Conservation (phyloP, 1,140 invertebrate species). For the Magallana angulata region DNA sequence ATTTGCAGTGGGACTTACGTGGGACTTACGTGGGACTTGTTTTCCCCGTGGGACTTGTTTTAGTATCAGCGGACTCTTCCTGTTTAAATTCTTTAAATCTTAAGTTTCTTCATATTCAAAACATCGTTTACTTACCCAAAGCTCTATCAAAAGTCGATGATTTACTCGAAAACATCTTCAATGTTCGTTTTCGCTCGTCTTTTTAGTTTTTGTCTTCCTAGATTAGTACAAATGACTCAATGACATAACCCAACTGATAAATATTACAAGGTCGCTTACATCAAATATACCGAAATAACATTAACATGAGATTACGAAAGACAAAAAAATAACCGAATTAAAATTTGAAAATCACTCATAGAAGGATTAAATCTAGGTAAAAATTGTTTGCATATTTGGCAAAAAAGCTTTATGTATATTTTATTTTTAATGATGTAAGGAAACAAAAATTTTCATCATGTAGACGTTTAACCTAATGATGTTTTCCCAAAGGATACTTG, state of each 20-base stretch:
- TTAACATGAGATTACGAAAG: neutral
- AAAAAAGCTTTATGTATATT: neutral
- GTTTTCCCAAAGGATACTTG: neutral
- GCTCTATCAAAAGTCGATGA: slow-evolving; percentile 1
- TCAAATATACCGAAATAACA: neutral
- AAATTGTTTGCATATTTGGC: neutral
- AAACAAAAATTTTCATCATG: neutral
- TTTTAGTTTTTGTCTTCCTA: neutral
- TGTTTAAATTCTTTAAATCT: neutral
- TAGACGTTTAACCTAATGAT: neutral
- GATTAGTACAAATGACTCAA: neutral
- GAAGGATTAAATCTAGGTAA: neutral
- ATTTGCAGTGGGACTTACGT: too few species aligned
- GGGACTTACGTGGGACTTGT: too few species aligned
- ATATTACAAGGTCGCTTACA: slow-evolving; percentile 8
- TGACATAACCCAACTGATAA: slow-evolving; percentile 35
- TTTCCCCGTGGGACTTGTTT: too few species aligned
- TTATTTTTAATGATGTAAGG: slow-evolving; percentile 3
- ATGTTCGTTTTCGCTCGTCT: neutral
- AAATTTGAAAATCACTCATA: neutral
- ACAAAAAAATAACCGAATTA: neutral
- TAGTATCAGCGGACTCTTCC: slow-evolving; percentile 10
- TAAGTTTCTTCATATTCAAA: neutral
- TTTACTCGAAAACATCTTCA: slow-evolving; percentile 28
- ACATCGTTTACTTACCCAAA: neutral